Evolutionary conservation across 1,140 invertebrate species (phyloP).

Genomic region (Brevipalpus yothersi): DNA sequence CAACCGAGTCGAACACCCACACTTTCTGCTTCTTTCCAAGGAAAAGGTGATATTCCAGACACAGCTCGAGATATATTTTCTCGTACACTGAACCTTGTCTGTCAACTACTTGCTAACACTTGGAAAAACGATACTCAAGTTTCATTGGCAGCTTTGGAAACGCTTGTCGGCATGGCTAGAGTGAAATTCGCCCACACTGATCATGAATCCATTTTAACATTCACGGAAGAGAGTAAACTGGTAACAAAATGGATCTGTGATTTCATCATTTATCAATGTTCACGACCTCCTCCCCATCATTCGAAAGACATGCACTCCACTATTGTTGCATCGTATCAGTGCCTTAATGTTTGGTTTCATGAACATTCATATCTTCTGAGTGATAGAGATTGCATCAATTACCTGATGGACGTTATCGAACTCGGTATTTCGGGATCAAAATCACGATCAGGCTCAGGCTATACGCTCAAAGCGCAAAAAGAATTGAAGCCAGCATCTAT

Average conservation of each 20-base stretch:
- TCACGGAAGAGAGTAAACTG: slow-evolving; percentile 42
- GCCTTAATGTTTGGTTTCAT: slow-evolving; percentile 71
- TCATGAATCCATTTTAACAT: slow-evolving; percentile 16
- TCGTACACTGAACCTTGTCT: not conserved
- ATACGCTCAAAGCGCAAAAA: slow-evolving; percentile 63
- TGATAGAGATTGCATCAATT: slow-evolving; percentile 72
- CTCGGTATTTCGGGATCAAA: slow-evolving; percentile 89
- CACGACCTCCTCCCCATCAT: slow-evolving; percentile 74
- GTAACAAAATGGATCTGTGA: slow-evolving; percentile 95
- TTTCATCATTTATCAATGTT: slow-evolving; percentile 88
- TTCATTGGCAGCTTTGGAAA: slow-evolving; percentile 71
- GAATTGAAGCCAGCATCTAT: slow-evolving; percentile 84
- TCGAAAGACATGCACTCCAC: slow-evolving; percentile 93
- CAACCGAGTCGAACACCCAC: not conserved
- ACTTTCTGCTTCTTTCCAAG: not conserved
- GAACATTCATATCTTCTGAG: slow-evolving; percentile 50
- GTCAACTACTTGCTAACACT: slow-evolving; percentile 2
- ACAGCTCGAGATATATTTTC: not conserved
- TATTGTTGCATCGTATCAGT: slow-evolving; percentile 79
- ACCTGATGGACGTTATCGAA: slow-evolving; percentile 85
- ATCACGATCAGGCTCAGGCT: slow-evolving; percentile 26
- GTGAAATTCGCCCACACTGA: slow-evolving; percentile 58
- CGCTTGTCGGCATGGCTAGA: slow-evolving; percentile 62
- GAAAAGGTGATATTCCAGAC: slow-evolving; percentile 1
- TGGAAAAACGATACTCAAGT: slow-evolving; percentile 40